These are phyloP conservation scores for Dasypogon diadema DNA, from an alignment of 2,888 invertebrate genomes.

Conservation along the genomic window DNA sequence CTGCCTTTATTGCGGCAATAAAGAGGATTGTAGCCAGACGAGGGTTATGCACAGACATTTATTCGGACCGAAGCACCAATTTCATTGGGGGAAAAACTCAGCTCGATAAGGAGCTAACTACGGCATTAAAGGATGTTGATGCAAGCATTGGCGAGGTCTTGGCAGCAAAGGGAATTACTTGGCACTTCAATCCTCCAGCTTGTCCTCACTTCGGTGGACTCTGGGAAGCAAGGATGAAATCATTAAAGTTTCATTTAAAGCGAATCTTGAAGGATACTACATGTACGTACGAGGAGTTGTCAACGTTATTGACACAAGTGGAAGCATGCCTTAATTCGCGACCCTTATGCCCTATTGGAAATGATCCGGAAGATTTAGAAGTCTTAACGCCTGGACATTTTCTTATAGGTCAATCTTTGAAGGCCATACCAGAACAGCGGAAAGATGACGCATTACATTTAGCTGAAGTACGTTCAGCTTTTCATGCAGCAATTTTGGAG, in stretches of 20 bases:
- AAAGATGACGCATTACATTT: too few relatives aligned
- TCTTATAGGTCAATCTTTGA: not conserved
- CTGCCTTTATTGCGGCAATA: not conserved
- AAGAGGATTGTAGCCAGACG: not conserved
- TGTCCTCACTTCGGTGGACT: slow-evolving; percentile 27
- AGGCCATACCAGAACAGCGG: not conserved
- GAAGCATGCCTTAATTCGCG: too few relatives aligned
- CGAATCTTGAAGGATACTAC: too few relatives aligned
- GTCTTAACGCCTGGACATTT: not conserved
- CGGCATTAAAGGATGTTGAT: not conserved
- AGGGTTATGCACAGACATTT: not conserved
- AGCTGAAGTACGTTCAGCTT: too few relatives aligned
- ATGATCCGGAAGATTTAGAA: not conserved
- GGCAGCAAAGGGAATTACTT: not conserved
- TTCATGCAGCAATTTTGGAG: too few relatives aligned
- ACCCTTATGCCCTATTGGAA: not conserved
- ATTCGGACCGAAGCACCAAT: not conserved
- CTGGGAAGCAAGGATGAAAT: not conserved
- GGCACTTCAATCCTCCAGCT: slow-evolving; percentile 25
- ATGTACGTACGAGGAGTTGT: too few relatives aligned
- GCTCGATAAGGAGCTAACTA: not conserved
- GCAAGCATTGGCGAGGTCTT: not conserved
- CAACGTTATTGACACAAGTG: too few relatives aligned
- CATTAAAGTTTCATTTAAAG: not conserved
- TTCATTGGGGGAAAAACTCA: not conserved